Evolutionary conservation across 1,140 invertebrate genomes (phyloP).

Genomic region (Anastrepha obliqua): DNA sequence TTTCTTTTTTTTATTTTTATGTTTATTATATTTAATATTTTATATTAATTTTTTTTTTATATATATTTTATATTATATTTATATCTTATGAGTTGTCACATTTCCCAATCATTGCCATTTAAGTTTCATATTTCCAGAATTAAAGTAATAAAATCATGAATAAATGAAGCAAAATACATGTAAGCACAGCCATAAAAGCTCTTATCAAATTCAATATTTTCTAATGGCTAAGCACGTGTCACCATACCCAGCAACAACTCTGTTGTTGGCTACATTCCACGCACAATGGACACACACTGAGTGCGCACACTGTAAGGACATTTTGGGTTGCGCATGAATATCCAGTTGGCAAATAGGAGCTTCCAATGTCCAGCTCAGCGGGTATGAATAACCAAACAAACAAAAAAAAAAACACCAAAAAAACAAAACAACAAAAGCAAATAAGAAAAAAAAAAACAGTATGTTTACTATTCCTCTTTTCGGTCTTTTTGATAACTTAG

Average conservation of each 20-base stretch:
- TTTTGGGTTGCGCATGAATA: not conserved
- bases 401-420: not conserved
- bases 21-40: too few species aligned
- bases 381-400: not conserved
- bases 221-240: conserved; percentile 43
- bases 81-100: too few species aligned
- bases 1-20: too few species aligned
- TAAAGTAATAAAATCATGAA: conserved; percentile 1
- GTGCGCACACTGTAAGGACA: not conserved
- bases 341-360: conserved; percentile 36
- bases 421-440: not conserved
- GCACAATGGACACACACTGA: not conserved
- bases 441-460: not conserved
- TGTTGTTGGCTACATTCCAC: not conserved
- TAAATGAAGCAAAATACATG: conserved; percentile 5
- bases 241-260: not conserved
- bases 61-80: too few species aligned
- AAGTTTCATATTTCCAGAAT: not conserved
- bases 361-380: conserved; percentile 41
- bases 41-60: too few species aligned
- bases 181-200: not conserved
- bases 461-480: not conserved
- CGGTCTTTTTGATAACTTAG: conserved; percentile 4
- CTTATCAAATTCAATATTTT: conserved; percentile 51
- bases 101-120: not conserved